Evolutionary conservation across 2,113 vertebrate genomes (phyloP).

Genomic region (Siniperca chuatsi): DNA sequence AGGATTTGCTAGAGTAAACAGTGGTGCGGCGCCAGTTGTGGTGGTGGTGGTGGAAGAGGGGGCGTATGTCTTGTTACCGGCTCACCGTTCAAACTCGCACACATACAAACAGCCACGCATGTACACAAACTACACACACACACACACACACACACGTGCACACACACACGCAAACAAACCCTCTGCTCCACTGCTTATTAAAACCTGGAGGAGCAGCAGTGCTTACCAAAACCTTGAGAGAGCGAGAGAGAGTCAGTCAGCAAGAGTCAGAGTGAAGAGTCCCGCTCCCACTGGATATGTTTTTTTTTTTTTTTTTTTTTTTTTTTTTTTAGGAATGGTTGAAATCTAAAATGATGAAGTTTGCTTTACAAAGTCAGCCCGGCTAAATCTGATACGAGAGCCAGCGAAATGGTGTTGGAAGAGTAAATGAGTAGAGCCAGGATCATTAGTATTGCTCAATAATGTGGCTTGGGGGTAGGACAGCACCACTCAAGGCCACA

Average conservation of each 20-base stretch:
- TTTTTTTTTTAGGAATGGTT: constrained; percentile 34
- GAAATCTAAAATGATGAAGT: constrained; percentile 74
- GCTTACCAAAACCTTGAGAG: constrained; percentile 79
- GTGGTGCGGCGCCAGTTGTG: constrained; percentile 48
- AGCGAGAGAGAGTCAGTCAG: constrained; percentile 71
- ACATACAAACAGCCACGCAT: constrained; percentile 63
- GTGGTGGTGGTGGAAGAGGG: constrained; percentile 59
- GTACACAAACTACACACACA: constrained; percentile 54
- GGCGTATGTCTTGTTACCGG: constrained; percentile 75
- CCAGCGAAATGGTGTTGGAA: constrained; percentile 74
- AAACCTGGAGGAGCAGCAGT: constrained; percentile 80
- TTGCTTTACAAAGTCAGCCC: constrained; percentile 56
- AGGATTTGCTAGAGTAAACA: constrained; percentile 85
- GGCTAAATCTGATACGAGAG: constrained; percentile 61
- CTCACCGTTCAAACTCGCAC: constrained; percentile 71
- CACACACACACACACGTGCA: constrained; percentile 2
- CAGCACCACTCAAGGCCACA: constrained; percentile 82
- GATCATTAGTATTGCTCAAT: constrained; percentile 86
- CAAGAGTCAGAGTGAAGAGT: constrained; percentile 73
- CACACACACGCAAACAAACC: constrained; percentile 42
- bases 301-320: constrained; percentile 35
- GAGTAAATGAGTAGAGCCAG: constrained; percentile 81
- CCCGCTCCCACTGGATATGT: constrained; percentile 73
- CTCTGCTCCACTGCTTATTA: constrained; percentile 80
- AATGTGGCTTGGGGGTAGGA: constrained; percentile 85